A percentile compares a stretch with the other conserved stretches of the same genome.
These are phyloP conservation scores for Sminthopsis crassicaudata DNA, from an alignment of 2,113 vertebrate species.

Conservation along the genomic window DNA sequence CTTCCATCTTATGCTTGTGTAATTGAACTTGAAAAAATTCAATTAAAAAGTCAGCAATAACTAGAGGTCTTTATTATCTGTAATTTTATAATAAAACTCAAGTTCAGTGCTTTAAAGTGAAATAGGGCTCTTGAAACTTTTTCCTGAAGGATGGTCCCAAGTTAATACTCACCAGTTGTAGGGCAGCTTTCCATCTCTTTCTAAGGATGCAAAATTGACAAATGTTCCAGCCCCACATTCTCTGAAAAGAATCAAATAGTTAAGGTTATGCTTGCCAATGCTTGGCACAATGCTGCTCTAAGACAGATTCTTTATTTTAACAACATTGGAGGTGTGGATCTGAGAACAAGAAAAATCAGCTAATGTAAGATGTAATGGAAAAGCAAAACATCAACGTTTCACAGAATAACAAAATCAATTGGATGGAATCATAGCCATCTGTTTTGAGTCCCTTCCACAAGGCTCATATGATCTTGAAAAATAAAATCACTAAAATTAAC, in stretches of 20 bases:
- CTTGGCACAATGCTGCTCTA: background rate
- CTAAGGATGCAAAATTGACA: conserved; percentile 96
- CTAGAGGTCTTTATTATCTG: background rate
- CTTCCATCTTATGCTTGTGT: background rate
- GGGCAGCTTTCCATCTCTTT: conserved; percentile 95
- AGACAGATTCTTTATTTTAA: background rate
- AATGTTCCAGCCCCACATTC: conserved; percentile 96
- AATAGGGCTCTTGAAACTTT: background rate
- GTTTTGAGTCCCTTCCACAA: background rate
- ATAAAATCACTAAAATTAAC: conserved; percentile 9
- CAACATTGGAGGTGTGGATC: background rate
- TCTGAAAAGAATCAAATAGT: conserved; percentile 81
- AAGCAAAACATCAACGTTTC: background rate
- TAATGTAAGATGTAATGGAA: background rate
- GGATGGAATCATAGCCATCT: background rate
- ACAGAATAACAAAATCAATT: conserved; percentile 32
- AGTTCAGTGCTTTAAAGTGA: background rate
- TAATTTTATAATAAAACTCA: conserved; percentile 15
- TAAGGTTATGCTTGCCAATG: conserved; percentile 49
- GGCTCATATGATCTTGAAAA: background rate
- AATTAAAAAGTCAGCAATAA: background rate
- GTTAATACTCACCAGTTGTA: conserved; percentile 93
- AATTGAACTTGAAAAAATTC: background rate
- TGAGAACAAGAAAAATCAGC: background rate
- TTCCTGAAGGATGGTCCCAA: conserved; percentile 16